Evolutionary conservation across 2,888 invertebrate genomes (phyloP).

Genomic region (Protodeltote pygarga): DNA sequence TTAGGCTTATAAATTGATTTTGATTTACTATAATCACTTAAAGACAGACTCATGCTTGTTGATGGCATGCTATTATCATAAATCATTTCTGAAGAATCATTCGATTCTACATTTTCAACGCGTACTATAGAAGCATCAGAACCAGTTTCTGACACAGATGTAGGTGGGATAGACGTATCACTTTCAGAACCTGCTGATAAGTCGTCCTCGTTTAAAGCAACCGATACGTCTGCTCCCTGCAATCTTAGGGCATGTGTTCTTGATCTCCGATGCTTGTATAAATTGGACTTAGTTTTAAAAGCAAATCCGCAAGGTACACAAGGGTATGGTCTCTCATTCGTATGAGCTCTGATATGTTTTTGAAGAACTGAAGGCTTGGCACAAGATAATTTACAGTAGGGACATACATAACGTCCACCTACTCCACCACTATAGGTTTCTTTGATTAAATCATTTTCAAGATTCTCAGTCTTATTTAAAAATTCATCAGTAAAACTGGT

Average conservation of each 20-base stretch:
- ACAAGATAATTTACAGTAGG: conserved; percentile 95
- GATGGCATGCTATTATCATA: conserved; percentile 64
- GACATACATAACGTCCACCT: conserved; percentile 92
- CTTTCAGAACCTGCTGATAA: conserved; percentile 87
- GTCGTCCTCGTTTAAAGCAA: conserved; percentile 86
- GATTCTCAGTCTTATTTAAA: conserved; percentile 85
- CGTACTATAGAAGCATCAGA: conserved; percentile 78
- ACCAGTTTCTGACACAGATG: conserved; percentile 74
- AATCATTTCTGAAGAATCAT: conserved; percentile 73
- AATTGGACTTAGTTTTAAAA: conserved; percentile 97
- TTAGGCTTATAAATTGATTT: conserved; percentile 91
- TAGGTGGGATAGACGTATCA: conserved; percentile 82
- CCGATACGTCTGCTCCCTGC: conserved; percentile 87
- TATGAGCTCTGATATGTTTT: conserved; percentile 97
- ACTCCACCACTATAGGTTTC: conserved; percentile 77
- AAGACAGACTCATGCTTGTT: conserved; percentile 51
- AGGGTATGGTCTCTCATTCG: conserved; percentile 96
- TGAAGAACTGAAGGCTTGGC: conserved; percentile 97
- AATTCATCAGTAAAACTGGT: conserved; percentile 85
- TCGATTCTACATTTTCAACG: conserved; percentile 70
- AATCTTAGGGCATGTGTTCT: conserved; percentile 90
- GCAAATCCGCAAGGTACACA: conserved; percentile 96
- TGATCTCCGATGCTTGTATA: conserved; percentile 95
- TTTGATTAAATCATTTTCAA: conserved; percentile 84
- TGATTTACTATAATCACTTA: conserved; percentile 74